Base-by-base conservation (phyloP, 1,140 invertebrate genomes). In the Heliconius hewitsoni region DNA sequence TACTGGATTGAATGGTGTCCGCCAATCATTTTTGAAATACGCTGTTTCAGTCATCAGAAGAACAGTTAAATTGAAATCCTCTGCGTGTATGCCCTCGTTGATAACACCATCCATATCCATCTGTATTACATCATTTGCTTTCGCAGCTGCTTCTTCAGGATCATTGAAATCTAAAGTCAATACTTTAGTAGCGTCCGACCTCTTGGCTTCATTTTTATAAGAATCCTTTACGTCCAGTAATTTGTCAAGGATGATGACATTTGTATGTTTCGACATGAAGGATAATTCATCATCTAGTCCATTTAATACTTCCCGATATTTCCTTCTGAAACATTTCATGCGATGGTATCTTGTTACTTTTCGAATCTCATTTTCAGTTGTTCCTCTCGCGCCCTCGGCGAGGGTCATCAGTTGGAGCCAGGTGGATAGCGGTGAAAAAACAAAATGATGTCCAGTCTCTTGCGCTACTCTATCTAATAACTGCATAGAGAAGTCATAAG, bases 11-110 rank as follows among this genome's bases (percentile, higher is more conserved):
- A 98, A 98, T 0, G 96, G 93, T 9, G 89, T 90, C 52, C 93
- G 87, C 97, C 97, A 98, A 2, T 87, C 87, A 60, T 96, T 97
- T 90, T 96, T 97, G 89, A 98, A 97, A 85, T 96, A 97, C 34
- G 97, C 90, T 1, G 96, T 96, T 82, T 97, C 97, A 11, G 96
- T 96, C 57, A 97, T 89, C 2, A 98, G 84, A 18, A 97, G 82
- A 76, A 94, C 87, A 0, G 96, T 96, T 37, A 95, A 87, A 11
- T 84, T 83, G 52, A 95, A 90, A 81, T 95, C 95, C 77, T 88
- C 89, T 81, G 85, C 80, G 16, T 87, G 83, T 18, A 94, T 34
- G 11, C 75, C 75, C 1, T 88, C 82, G 3, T 74, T 50, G 1
- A 93, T 84, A 11, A 83, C 78, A 16, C 87, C 87, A 3, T 85